These are phyloP conservation scores for Hyperoplus lanceolatus DNA, from an alignment of 2,797 vertebrate genomes.

Conservation along the genomic window DNA sequence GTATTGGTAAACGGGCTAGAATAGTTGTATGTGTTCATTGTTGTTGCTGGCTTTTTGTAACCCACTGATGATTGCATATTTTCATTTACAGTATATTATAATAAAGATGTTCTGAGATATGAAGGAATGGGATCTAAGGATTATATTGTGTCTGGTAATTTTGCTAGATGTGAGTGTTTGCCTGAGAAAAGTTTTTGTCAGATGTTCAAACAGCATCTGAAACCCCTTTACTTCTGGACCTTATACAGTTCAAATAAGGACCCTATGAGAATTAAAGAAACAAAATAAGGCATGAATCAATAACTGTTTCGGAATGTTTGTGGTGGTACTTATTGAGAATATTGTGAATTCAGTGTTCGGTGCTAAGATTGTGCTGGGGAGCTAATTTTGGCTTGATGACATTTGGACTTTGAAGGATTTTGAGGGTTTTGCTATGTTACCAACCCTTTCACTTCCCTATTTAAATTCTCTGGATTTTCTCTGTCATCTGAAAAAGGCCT, in stretches of 20 bases:
- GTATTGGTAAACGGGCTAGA: slow-evolving; percentile 1
- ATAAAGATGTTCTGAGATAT: no score
- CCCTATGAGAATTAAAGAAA: neutral
- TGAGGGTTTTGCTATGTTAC: neutral
- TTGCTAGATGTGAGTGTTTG: neutral
- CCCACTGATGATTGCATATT: neutral
- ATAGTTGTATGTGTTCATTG: neutral
- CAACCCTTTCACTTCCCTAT: slow-evolving; percentile 46
- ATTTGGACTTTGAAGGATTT: slow-evolving; percentile 18
- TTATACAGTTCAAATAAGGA: neutral
- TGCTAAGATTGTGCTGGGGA: neutral
- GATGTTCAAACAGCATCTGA: neutral
- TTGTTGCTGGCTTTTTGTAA: neutral
- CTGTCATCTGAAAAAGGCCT: slow-evolving; percentile 3
- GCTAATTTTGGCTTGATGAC: slow-evolving; percentile 18
- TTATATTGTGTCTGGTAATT: neutral
- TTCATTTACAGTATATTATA: neutral
- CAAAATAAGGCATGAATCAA: neutral
- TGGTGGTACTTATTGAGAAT: neutral
- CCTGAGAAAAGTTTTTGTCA: neutral
- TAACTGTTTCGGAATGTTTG: neutral
- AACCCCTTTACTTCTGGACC: neutral
- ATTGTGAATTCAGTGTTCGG: neutral
- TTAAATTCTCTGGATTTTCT: slow-evolving; percentile 19
- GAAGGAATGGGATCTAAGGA: neutral